Base-by-base conservation (phyloP, 2,113 vertebrate species). In the Pseudolaguvia tuberculata region DNA sequence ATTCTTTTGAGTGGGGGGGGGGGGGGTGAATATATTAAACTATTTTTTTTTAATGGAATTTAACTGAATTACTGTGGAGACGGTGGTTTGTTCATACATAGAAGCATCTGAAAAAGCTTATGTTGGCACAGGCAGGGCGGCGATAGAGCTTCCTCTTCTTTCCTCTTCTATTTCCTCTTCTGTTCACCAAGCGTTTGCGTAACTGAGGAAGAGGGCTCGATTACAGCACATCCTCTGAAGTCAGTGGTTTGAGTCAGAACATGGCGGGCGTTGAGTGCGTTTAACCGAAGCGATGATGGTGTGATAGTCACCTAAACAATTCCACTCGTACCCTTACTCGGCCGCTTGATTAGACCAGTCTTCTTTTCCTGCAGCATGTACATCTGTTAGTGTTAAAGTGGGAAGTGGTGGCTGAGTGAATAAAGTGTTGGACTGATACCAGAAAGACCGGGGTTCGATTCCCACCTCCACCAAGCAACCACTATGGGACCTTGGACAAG, bases 141-240 rank as follows among this genome's bases (percentile, higher is more conserved):
- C 1, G 55, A 21, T 9, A 2, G 53, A 23, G 35, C 59, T 67
- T 23, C 42, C 45, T 67, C 69, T 59, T 48, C 70, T 73, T 79
- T 17, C 58, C 63, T 68, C 63, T 27, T n/a, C n/a, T n/a, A n/a
- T n/a, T n/a, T n/a, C n/a, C n/a, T n/a, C n/a, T n/a, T n/a, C n/a
- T n/a, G n/a, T n/a, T n/a, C n/a, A n/a, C n/a, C n/a, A n/a, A 39
- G 42, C 10, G 39, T 69, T 69, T 50, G 57, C 11, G 25, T 76
- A 68, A 76, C 27, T 21, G 27, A 39, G 73, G 73, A 68, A 58
- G 73, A 75, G 63, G 9, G 20, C 23, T 27, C 20, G 9, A 47
- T 56, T 45, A 56, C 52, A 67, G 53, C 63, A 68, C 25, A 48
- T 56, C 42, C 63, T 65, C 48, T 29, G 47, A 31, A 23, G 11